Conservation (phyloP, 1,140 invertebrate species). For the Battus philenor region DNA sequence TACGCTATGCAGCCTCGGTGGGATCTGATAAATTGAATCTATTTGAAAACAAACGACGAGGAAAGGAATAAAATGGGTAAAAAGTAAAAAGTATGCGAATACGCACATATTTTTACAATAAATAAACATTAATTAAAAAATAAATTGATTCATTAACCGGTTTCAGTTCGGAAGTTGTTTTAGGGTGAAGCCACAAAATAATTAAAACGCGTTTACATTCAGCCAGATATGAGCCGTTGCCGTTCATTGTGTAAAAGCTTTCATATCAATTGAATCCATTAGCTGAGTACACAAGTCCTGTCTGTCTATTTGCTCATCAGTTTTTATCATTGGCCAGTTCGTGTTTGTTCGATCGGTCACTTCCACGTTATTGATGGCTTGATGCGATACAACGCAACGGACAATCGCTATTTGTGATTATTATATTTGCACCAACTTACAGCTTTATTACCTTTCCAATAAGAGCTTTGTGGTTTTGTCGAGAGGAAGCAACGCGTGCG, state of each 20-base stretch:
- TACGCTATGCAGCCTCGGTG: too few species aligned
- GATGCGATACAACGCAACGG: slow-evolving; percentile 41
- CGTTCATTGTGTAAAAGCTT: slow-evolving; percentile 72
- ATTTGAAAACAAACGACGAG: too few species aligned
- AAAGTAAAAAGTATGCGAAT: too few species aligned
- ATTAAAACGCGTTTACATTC: slow-evolving; percentile 37
- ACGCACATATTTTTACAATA: too few species aligned
- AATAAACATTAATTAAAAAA: too few species aligned
- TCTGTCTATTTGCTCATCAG: slow-evolving; percentile 73
- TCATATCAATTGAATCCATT: slow-evolving; percentile 76
- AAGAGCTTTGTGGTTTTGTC: slow-evolving; percentile 14
- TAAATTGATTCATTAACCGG: too few species aligned
- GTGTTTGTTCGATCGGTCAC: slow-evolving; percentile 72
- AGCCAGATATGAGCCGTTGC: slow-evolving; percentile 53
- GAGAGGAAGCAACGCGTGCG: slow-evolving; percentile 17
- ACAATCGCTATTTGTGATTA: slow-evolving; percentile 30
- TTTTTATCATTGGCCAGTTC: slow-evolving; percentile 74
- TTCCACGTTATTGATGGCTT: slow-evolving; percentile 67
- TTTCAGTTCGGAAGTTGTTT: too few species aligned
- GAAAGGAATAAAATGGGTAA: too few species aligned
- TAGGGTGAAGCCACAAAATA: slow-evolving; percentile 15
- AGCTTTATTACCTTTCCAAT: slow-evolving; percentile 28
- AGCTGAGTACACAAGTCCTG: slow-evolving; percentile 71
- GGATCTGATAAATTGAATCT: slow-evolving; percentile 5
- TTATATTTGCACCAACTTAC: slow-evolving; percentile 35